Percentiles rank a stretch among this genome's conserved stretches.
Conservation (phyloP, 2,888 invertebrate species). For the Mythimna albipuncta region DNA sequence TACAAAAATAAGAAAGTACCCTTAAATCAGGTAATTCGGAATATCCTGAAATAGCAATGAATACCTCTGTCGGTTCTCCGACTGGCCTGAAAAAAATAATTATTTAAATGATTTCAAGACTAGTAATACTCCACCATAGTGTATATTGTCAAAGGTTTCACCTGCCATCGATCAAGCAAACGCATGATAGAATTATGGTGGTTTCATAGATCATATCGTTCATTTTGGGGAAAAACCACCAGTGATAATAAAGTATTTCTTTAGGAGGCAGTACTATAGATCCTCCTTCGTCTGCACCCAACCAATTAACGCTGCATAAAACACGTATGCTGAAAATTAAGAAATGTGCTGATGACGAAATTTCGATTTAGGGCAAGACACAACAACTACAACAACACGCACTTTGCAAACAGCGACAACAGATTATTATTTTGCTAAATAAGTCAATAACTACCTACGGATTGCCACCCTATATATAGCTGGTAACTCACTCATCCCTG, state of each 20-base stretch:
- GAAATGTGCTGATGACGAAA: background rate
- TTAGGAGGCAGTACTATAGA: slow-evolving; percentile 81
- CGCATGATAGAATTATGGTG: slow-evolving; percentile 82
- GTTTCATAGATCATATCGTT: slow-evolving; percentile 82
- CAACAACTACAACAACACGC: background rate
- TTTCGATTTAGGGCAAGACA: background rate
- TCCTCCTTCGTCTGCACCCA: slow-evolving; percentile 83
- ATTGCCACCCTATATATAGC: too few species aligned
- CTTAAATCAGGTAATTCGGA: slow-evolving; percentile 85
- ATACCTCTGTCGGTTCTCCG: slow-evolving; percentile 83
- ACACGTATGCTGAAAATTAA: slow-evolving; percentile 78
- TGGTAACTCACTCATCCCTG: too few species aligned
- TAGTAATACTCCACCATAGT: too few species aligned
- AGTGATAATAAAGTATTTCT: slow-evolving; percentile 81
- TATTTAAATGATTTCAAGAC: background rate
- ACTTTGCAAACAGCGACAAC: background rate
- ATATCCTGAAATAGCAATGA: slow-evolving; percentile 82
- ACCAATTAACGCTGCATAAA: slow-evolving; percentile 80
- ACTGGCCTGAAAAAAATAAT: slow-evolving; percentile 78
- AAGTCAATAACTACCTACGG: background rate
- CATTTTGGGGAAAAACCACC: slow-evolving; percentile 86
- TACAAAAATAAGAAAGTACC: slow-evolving; percentile 35
- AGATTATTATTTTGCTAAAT: background rate
- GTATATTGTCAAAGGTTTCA: slow-evolving; percentile 55
- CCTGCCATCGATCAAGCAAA: slow-evolving; percentile 84